A percentile compares a stretch with the other conserved stretches of the same genome.
Conservation (phyloP, 2,797 vertebrate genomes). For the Paramormyrops hopkinsi region DNA sequence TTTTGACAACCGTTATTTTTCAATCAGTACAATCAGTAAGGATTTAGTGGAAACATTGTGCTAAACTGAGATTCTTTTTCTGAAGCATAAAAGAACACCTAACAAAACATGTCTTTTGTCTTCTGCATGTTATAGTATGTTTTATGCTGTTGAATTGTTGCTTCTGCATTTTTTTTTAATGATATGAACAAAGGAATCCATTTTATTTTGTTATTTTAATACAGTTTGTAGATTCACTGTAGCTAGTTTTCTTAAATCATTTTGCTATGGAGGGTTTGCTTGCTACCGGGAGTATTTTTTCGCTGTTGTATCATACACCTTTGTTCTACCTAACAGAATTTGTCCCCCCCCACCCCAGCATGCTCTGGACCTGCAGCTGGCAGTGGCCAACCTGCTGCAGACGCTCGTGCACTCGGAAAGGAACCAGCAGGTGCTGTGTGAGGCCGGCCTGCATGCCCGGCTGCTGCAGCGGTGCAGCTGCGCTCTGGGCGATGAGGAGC, state of each 20-base stretch:
- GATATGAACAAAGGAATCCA: not conserved
- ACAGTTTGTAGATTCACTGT: not conserved
- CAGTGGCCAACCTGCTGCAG: constrained; percentile 88
- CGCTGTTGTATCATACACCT: not conserved
- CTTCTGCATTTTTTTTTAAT: not conserved
- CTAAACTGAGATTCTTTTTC: not conserved
- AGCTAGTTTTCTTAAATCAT: not conserved
- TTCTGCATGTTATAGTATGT: not conserved
- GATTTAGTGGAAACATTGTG: not conserved
- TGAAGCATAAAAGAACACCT: not conserved
- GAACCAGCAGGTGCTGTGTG: constrained; percentile 95
- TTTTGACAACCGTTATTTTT: not conserved
- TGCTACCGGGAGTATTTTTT: not conserved
- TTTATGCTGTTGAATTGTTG: not conserved
- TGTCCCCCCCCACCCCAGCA: constrained; percentile 60
- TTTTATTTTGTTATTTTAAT: not conserved
- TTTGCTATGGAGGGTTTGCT: not conserved
- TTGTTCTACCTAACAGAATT: not conserved
- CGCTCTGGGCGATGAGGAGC: constrained; percentile 89
- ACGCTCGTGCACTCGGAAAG: constrained; percentile 86
- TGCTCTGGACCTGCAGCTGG: constrained; percentile 87
- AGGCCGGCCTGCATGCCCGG: constrained; percentile 83
- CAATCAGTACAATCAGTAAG: not conserved
- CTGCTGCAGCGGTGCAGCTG: constrained; percentile 88
- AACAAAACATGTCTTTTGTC: not conserved